phyloP scores from a whole-genome alignment of 2,113 vertebrate species.

The Lepus americanus region DNA sequence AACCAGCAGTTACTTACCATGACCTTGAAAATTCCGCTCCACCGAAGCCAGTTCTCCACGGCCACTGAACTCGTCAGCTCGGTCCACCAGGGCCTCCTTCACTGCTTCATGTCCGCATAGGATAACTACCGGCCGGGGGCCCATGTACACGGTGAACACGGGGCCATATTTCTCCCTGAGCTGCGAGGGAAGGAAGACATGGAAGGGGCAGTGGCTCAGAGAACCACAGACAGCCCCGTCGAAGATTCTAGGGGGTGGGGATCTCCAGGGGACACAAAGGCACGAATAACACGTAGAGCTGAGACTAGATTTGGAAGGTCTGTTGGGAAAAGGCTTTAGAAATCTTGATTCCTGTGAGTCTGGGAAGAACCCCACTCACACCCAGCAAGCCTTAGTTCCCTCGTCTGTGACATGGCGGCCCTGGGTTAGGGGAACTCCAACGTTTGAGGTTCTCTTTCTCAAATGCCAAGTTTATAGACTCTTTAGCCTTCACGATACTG shows the following conservation, averaged over 20 bases:
- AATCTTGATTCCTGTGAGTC: background rate
- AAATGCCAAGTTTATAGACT: constrained; percentile 42
- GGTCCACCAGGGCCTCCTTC: constrained; percentile 85
- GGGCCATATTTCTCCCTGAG: constrained; percentile 85
- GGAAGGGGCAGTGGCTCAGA: background rate
- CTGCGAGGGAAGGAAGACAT: constrained; percentile 64
- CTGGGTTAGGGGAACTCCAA: background rate
- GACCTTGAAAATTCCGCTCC: constrained; percentile 83
- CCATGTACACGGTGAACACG: constrained; percentile 85
- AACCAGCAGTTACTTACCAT: constrained; percentile 78
- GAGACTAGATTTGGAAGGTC: background rate
- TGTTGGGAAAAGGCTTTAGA: background rate
- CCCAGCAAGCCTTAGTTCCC: background rate
- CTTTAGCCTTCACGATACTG: background rate
- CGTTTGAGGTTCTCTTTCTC: background rate
- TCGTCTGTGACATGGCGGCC: background rate
- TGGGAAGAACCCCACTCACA: background rate
- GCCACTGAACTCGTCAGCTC: constrained; percentile 84
- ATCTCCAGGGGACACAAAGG: background rate
- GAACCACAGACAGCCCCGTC: background rate
- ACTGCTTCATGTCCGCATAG: constrained; percentile 85
- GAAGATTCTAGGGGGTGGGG: background rate
- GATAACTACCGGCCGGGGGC: constrained; percentile 82
- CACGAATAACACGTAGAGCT: background rate
- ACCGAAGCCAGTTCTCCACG: constrained; percentile 82